phyloP scores from a whole-genome alignment of 1,140 invertebrate genomes.

The Aphelenchoides besseyi region DNA sequence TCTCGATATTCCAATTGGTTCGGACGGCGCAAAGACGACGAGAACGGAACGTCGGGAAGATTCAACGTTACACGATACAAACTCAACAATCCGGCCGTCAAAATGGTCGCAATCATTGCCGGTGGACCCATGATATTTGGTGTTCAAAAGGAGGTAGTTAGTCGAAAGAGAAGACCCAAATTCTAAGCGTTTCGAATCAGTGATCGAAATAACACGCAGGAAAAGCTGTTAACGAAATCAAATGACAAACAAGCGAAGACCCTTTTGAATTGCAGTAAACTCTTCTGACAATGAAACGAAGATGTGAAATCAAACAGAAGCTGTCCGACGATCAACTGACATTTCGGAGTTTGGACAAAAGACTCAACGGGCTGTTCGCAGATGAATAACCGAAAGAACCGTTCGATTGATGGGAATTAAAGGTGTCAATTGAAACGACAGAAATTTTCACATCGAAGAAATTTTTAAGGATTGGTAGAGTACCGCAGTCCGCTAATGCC shows the following conservation, averaged over 20 bases:
- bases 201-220: neutral
- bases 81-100: neutral
- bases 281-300: neutral
- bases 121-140: neutral
- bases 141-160: too few relatives aligned
- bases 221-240: neutral
- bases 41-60: slow-evolving; percentile 40
- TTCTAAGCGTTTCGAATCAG: neutral
- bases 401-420: too few relatives aligned
- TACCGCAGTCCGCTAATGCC: too few relatives aligned
- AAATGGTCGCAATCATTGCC: neutral
- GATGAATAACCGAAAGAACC: too few relatives aligned
- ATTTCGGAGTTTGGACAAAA: too few relatives aligned
- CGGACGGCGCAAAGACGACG: slow-evolving; percentile 13
- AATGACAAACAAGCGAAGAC: neutral
- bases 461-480: too few relatives aligned
- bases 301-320: too few relatives aligned
- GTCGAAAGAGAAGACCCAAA: neutral
- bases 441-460: too few relatives aligned
- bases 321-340: too few relatives aligned
- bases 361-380: too few relatives aligned
- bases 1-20: slow-evolving; percentile 24
- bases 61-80: slow-evolving; percentile 37
- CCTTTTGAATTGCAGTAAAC: neutral
- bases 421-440: too few relatives aligned